phyloP scores from a whole-genome alignment of 2,888 invertebrate genomes.

The Cantharis rustica region DNA sequence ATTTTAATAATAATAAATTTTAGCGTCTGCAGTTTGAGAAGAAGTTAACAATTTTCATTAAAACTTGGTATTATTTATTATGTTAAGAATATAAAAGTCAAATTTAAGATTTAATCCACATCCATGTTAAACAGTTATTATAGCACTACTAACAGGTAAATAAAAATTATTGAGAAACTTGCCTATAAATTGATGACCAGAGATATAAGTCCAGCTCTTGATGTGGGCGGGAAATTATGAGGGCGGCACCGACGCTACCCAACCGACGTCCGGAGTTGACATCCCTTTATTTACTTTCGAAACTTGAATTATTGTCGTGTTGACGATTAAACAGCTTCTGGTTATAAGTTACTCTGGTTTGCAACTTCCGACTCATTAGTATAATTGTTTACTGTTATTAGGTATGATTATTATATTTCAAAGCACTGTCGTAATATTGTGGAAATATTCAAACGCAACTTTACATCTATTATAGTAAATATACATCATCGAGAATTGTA shows the following conservation, averaged over 20 bases:
- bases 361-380: background rate
- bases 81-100: background rate
- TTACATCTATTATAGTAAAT: too few relatives aligned
- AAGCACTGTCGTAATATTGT: background rate
- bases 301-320: conserved; percentile 17
- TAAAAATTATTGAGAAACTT: conserved; percentile 21
- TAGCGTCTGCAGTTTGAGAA: background rate
- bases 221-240: conserved; percentile 30
- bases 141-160: conserved; percentile 18
- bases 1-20: conserved; percentile 4
- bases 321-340: conserved; percentile 23
- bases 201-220: conserved; percentile 12
- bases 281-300: conserved; percentile 27
- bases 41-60: background rate
- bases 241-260: conserved; percentile 35
- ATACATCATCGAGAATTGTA: too few relatives aligned
- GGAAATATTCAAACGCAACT: too few relatives aligned
- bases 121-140: background rate
- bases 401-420: background rate
- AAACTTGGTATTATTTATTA: background rate
- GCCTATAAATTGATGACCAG: conserved; percentile 23
- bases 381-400: background rate
- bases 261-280: conserved; percentile 33
- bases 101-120: background rate
- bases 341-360: background rate